Base-by-base conservation (phyloP, 2,113 vertebrate species). In the Anas platyrhynchos region DNA sequence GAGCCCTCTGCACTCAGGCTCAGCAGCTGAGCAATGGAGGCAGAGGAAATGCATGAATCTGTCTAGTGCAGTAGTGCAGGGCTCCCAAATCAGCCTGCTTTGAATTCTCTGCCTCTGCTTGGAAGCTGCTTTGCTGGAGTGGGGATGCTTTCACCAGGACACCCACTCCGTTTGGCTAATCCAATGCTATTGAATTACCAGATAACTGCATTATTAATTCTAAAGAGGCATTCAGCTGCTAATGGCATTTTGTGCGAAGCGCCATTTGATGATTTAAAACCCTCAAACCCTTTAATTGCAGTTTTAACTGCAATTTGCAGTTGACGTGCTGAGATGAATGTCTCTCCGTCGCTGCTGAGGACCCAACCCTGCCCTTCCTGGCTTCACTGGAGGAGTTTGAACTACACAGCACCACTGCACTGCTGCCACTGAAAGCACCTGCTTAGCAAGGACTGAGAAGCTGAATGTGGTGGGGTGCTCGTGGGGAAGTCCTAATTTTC, bases 151-250 rank as follows among this genome's bases (percentile, higher is more conserved):
- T 54, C 20, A 65, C 48, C 29, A 29, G 15, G 25, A n/a, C 59
- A 48, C 36, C 48, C 1, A 1, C 58, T 29, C 34, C 0, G 2
- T 61, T 41, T 16, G 55, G 20, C 62, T 79, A 11, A 59, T 54
- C 50, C n/a, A 4, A 22, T 31, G 72, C 34, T 83, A 26, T 54
- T 48, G 62, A 87, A 43, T 71, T 88, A 71, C 32, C 62, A 41
- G 59, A 83, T 85, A 83, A 88, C 27, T 14, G 79, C 15, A 3
- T 89, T 68, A 68, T 54, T 85, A 83, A 94, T 87, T 75, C 91
- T 72, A 54, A 58, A 18, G 56, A 89, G 91, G 67, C 4, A 0
- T 67, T 85, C 38, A 20, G 50, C 50, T 1, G 0, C 67, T 58
- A 54, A 23, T 6, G 1, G 55, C 67, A 11, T 67, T 55, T 66